Conservation (phyloP, 2,888 invertebrate genomes). For the Hartigia nigra region DNA sequence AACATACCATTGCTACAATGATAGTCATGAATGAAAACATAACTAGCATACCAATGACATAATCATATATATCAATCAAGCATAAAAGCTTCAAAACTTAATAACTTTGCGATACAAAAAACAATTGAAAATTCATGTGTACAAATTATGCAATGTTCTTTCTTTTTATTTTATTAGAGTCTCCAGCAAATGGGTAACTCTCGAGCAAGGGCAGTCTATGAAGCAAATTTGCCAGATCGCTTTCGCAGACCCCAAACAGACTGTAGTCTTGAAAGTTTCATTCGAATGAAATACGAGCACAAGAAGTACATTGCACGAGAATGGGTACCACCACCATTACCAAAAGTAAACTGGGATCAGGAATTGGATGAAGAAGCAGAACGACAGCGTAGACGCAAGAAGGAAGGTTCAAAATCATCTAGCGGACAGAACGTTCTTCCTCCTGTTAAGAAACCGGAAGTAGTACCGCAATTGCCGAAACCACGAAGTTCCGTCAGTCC, state of each 20-base stretch:
- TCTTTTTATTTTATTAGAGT: slow-evolving; percentile 64
- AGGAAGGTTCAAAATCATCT: slow-evolving; percentile 73
- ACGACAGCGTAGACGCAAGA: slow-evolving; percentile 83
- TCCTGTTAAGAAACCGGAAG: slow-evolving; percentile 62
- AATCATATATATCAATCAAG: background rate
- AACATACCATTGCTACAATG: background rate
- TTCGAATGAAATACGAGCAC: slow-evolving; percentile 97
- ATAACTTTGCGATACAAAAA: background rate
- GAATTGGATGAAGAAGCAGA: slow-evolving; percentile 90
- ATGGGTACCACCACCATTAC: slow-evolving; percentile 90
- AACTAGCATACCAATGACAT: background rate
- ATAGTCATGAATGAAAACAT: background rate
- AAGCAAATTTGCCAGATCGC: slow-evolving; percentile 95
- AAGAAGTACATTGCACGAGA: slow-evolving; percentile 99
- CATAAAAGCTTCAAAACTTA: background rate
- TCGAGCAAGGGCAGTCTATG: slow-evolving; percentile 94
- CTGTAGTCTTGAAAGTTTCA: slow-evolving; percentile 93
- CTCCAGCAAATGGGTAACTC: slow-evolving; percentile 99
- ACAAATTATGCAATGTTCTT: background rate
- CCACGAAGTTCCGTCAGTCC: slow-evolving; percentile 69
- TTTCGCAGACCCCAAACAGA: slow-evolving; percentile 96
- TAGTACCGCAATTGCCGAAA: slow-evolving; percentile 72
- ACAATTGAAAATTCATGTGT: slow-evolving; percentile 5
- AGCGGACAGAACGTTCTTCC: slow-evolving; percentile 60
- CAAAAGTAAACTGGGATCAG: slow-evolving; percentile 84